phyloP scores from a whole-genome alignment of 1,140 invertebrate genomes.

The Zelostemma sp. region DNA sequence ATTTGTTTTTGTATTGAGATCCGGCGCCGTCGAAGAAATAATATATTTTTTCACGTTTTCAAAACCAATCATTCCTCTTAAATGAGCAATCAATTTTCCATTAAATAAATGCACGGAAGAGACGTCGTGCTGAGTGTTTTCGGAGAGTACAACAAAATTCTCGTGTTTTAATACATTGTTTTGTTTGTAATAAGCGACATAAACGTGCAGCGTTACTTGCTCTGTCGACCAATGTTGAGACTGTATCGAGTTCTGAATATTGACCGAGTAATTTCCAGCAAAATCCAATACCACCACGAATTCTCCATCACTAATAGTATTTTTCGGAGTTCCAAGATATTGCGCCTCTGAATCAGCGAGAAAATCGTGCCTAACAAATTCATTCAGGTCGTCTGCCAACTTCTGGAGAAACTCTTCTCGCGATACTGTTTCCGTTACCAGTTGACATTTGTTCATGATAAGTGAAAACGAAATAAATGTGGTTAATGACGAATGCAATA shows the following conservation, averaged over 20 bases:
- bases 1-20: no score
- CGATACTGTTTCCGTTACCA: slow-evolving; percentile 11
- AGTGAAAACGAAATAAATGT: no score
- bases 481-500: not conserved
- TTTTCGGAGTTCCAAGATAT: slow-evolving; percentile 26
- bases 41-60: slow-evolving; percentile 28
- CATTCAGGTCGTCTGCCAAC: slow-evolving; percentile 5
- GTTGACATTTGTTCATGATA: slow-evolving; percentile 17
- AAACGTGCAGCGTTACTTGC: slow-evolving; percentile 20
- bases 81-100: no score
- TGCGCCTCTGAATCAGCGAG: slow-evolving; percentile 29
- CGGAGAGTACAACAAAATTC: slow-evolving; percentile 9
- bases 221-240: slow-evolving; percentile 48
- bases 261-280: slow-evolving; percentile 54
- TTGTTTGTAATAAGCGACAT: slow-evolving; percentile 17
- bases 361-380: slow-evolving; percentile 32
- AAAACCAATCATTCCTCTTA: slow-evolving; percentile 16
- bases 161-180: slow-evolving; percentile 10
- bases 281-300: slow-evolving; percentile 47
- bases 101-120: slow-evolving; percentile 11
- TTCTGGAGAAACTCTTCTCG: slow-evolving; percentile 18
- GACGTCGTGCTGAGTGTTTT: no score
- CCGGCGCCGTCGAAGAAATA: no score
- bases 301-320: slow-evolving; percentile 22
- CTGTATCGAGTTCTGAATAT: slow-evolving; percentile 52